These are phyloP conservation scores for Eumerus sabulonum DNA, from an alignment of 2,888 invertebrate genomes.

Conservation along the genomic window DNA sequence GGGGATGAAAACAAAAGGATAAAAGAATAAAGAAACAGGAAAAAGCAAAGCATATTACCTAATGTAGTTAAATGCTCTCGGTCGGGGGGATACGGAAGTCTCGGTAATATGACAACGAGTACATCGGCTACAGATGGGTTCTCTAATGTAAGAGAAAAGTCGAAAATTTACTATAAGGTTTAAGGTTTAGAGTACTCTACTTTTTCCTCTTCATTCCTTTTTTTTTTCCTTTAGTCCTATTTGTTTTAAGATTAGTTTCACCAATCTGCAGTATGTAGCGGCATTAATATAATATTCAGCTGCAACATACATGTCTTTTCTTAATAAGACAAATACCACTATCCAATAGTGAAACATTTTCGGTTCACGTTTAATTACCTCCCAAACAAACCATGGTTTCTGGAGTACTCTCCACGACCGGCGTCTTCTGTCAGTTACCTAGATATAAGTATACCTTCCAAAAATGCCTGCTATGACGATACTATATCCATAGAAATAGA, in stretches of 20 bases:
- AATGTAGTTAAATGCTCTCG: conserved; percentile 27
- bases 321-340: conserved; percentile 2
- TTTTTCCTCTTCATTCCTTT: conserved; percentile 1
- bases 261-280: conserved; percentile 34
- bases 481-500: conserved; percentile 6
- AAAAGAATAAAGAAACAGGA: not conserved
- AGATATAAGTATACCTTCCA: too few species aligned
- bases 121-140: not conserved
- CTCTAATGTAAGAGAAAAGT: conserved; percentile 10
- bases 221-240: conserved; percentile 1
- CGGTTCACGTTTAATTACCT: conserved; percentile 47
- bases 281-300: conserved; percentile 1
- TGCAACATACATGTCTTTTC: too few species aligned
- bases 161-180: conserved; percentile 29
- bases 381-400: conserved; percentile 8
- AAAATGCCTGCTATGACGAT: not conserved
- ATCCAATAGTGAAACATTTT: conserved; percentile 30
- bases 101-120: too few species aligned
- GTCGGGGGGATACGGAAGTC: too few species aligned
- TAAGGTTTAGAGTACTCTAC: conserved; percentile 16
- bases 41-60: conserved; percentile 9
- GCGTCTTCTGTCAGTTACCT: conserved; percentile 23
- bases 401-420: not conserved
- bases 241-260: conserved; percentile 37
- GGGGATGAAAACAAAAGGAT: conserved; percentile 27